phyloP scores from a whole-genome alignment of 1,140 invertebrate species.

The Neelides sp. region DNA sequence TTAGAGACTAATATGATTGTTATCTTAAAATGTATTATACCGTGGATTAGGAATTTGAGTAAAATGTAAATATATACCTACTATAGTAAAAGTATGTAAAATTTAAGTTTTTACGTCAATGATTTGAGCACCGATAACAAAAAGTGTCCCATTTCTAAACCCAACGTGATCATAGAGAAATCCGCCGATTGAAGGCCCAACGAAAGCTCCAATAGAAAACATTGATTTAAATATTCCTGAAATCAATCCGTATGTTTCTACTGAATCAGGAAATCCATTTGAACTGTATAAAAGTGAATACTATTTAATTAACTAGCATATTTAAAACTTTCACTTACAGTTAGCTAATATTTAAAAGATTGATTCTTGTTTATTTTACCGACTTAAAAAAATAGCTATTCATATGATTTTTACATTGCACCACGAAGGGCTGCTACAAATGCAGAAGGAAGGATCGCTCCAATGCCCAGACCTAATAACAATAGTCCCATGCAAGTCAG shows the following conservation, averaged over 20 bases:
- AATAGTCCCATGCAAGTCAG: slow-evolving; percentile 54
- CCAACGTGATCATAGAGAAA: slow-evolving; percentile 59
- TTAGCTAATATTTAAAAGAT: too few species aligned
- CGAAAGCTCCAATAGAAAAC: slow-evolving; percentile 71
- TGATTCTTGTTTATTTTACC: too few species aligned
- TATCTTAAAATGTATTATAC: too few species aligned
- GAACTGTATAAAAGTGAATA: slow-evolving; percentile 39
- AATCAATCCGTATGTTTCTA: slow-evolving; percentile 69
- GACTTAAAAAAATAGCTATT: not conserved
- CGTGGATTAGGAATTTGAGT: too few species aligned
- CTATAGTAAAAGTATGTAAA: too few species aligned
- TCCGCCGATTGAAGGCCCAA: slow-evolving; percentile 63
- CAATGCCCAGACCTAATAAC: slow-evolving; percentile 63
- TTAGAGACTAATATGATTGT: too few species aligned
- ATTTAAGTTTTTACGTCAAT: slow-evolving; percentile 56
- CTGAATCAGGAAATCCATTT: slow-evolving; percentile 59
- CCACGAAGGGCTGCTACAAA: slow-evolving; percentile 66
- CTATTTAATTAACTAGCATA: not conserved
- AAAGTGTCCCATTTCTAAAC: slow-evolving; percentile 55
- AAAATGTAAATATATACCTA: too few species aligned
- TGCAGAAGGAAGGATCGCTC: slow-evolving; percentile 64
- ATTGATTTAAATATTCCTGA: slow-evolving; percentile 74
- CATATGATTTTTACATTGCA: slow-evolving; percentile 47
- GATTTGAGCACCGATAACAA: slow-evolving; percentile 53
- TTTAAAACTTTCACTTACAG: too few species aligned